phyloP scores from a whole-genome alignment of 35 echinoderm and acorn worm species.

The Stichopus chloronotus region DNA sequence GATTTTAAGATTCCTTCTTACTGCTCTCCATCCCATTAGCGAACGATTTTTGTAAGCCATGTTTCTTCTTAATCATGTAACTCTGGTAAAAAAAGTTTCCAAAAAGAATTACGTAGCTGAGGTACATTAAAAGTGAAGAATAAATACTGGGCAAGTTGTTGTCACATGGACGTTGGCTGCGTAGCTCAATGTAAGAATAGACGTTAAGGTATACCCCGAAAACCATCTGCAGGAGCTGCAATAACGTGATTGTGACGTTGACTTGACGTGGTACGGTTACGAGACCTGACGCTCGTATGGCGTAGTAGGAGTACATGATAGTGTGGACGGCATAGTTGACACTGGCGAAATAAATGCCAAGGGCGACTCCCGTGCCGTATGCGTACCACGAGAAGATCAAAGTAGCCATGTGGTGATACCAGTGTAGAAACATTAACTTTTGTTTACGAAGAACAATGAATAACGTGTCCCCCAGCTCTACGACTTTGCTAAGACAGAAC shows the following conservation, averaged over 20 bases:
- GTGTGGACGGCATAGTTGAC: constrained; percentile 69
- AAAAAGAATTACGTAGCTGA: constrained; percentile 69
- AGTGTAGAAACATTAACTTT: constrained; percentile 83
- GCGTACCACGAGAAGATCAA: constrained; percentile 56
- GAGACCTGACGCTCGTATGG: constrained; percentile 56
- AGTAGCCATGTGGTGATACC: constrained; percentile 73
- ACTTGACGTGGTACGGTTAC: constrained; percentile 24
- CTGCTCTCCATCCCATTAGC: too few relatives aligned
- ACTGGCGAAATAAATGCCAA: constrained; percentile 41
- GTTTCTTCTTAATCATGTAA: constrained; percentile 8
- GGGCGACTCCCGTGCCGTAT: background rate
- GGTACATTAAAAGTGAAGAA: constrained; percentile 61
- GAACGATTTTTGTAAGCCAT: too few relatives aligned
- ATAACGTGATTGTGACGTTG: constrained; percentile 56
- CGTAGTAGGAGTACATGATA: constrained; percentile 80
- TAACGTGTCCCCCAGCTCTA: constrained; percentile 81
- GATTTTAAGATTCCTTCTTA: too few relatives aligned
- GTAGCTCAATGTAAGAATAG: constrained; percentile 33
- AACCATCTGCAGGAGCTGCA: constrained; percentile 69
- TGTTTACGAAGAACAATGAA: constrained; percentile 87
- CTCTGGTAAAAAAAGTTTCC: constrained; percentile 66
- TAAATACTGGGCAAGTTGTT: constrained; percentile 54
- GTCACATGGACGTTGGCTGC: background rate
- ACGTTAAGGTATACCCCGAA: constrained; percentile 46
- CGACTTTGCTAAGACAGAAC: constrained; percentile 71